Percentiles rank a stretch among this genome's conserved stretches.
Evolutionary conservation across 92 coral and sea anemone genomes (phyloP).

Genomic region (Chrysogorgia sp.): DNA sequence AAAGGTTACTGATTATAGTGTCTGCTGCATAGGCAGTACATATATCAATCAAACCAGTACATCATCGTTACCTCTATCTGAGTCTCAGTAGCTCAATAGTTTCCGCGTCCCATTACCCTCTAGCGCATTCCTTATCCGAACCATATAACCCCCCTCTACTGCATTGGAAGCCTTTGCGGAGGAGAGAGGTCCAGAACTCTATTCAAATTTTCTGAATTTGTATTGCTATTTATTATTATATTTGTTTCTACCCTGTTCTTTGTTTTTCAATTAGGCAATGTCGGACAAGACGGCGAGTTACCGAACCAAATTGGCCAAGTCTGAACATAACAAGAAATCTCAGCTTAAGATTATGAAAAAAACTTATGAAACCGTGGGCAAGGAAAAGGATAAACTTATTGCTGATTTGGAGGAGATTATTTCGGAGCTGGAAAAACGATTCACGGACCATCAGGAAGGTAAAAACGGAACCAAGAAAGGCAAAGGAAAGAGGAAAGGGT

Average conservation of each 20-base stretch:
- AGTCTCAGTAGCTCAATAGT: no score
- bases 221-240: background rate
- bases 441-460: constrained; percentile 72
- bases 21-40: no score
- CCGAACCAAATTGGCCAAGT: constrained; percentile 75
- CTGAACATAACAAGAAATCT: constrained; percentile 85
- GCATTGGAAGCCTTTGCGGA: no score
- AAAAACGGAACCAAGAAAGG: constrained; percentile 26
- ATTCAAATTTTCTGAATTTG: no score
- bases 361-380: constrained; percentile 84
- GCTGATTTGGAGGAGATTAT: constrained; percentile 81
- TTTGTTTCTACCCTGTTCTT: background rate
- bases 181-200: no score
- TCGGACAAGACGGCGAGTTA: constrained; percentile 86
- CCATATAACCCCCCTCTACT: no score
- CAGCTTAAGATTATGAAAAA: constrained; percentile 94
- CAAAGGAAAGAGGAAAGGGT: background rate
- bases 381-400: constrained; percentile 84
- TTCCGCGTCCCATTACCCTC: no score
- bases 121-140: no score
- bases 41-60: no score
- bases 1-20: no score
- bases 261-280: constrained; percentile 62
- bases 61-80: no score
- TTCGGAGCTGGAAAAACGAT: constrained; percentile 81